Conservation (phyloP, 2,888 invertebrate genomes). For the Andrena praecox region DNA sequence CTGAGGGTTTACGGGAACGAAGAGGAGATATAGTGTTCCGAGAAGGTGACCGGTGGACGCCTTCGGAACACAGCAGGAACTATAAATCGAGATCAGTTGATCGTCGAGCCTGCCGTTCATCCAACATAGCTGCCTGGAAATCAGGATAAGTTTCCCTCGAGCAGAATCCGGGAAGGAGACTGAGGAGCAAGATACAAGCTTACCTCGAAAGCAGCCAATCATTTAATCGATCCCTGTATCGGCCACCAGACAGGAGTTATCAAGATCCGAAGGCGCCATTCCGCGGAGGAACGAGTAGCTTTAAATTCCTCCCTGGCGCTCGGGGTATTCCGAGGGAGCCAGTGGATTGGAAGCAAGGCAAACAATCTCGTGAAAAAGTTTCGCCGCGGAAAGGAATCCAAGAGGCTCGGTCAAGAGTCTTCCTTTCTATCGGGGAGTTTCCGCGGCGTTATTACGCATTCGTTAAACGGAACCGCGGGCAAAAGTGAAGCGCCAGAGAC, state of each 20-base stretch:
- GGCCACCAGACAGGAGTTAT: background rate
- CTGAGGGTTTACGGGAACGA: no score
- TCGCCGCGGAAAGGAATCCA: constrained; percentile 20
- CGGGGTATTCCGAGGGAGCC: background rate
- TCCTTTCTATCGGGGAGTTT: background rate
- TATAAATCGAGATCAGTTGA: no score
- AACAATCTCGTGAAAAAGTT: constrained; percentile 40
- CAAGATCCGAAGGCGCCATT: background rate
- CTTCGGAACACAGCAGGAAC: no score
- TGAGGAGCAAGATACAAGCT: background rate
- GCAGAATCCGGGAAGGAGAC: no score
- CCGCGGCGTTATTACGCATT: constrained; percentile 39
- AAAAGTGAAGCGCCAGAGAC: background rate
- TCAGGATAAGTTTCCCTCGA: no score
- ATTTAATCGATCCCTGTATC: constrained; percentile 18
- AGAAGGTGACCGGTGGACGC: no score
- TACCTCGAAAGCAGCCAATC: constrained; percentile 7
- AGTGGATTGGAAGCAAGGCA: constrained; percentile 2
- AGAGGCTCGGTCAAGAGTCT: constrained; percentile 26
- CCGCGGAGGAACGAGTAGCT: background rate
- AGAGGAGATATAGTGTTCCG: no score
- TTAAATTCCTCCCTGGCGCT: background rate
- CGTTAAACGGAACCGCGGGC: background rate
- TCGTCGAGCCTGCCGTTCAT: no score
- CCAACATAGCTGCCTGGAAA: no score